Base-by-base conservation (phyloP, 1,140 invertebrate species). In the Trinorchestia longiramus region DNA sequence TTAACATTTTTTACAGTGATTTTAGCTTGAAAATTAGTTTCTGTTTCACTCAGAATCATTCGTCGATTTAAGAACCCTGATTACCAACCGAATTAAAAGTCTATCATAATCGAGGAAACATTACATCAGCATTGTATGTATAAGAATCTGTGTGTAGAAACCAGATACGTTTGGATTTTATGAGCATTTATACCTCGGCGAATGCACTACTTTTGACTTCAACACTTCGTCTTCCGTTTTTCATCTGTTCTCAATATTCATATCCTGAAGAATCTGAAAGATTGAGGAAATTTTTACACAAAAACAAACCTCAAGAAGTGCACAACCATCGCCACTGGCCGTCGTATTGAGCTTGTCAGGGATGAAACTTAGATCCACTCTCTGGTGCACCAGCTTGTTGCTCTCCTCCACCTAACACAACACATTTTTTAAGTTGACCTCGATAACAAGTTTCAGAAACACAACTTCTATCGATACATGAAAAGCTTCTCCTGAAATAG, bases 311-410 rank as follows among this genome's bases (percentile, higher is more conserved):
- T 95, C 62, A 62, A 95, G 6, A n/a, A 95, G 77, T 4, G 42
- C 77, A 88, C 95, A 95, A 43, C 95, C 95, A n/a, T 95, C 41
- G 28, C 95, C 95, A 8, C 11, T 0, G 11, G 90, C 40, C n/a
- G 90, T 11, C 17, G 40, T 40, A 23, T 19, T 43, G 45, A 95
- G 15, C 15, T 17, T 6, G 8, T 43, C 88, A 43, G 95, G 95
- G 15, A 95, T 0, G 17, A n/a, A 17, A 4, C 42, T 41, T 8
- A 95, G 8, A 17, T 41, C 41, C 15, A 92, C 15, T 19, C 40
- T 87, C 45, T 95, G 95, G 23, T 91, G 95, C 43, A 95, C 41
- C 19, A 95, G 62, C 44, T 90, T 95, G 43, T 95, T 95, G 17
- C 44, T 1, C n/a, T 95, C 95, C 23, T 90, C 90, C 41, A 95